A percentile compares a stretch with the other conserved stretches of the same genome.
phyloP scores from a whole-genome alignment of 2,888 invertebrate species.

The Orchesellides sinensis region DNA sequence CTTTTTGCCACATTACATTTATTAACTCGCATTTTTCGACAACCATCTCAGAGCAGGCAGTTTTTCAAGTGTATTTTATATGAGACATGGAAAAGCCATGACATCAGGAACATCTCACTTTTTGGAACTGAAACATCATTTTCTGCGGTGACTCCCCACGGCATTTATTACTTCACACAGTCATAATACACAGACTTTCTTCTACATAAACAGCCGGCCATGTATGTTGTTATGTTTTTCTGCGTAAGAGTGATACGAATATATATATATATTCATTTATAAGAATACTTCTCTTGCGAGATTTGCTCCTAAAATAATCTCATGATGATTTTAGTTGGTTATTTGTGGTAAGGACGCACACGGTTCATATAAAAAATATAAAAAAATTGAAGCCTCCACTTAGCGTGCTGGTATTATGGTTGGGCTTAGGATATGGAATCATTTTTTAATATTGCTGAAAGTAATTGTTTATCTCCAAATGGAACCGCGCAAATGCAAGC shows the following conservation, averaged over 20 bases:
- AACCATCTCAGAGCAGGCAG: slow-evolving; percentile 37
- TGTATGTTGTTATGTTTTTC: not conserved
- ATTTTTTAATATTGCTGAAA: too few species aligned
- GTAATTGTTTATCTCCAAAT: too few species aligned
- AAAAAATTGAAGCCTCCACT: not conserved
- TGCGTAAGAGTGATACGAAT: not conserved
- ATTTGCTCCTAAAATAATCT: slow-evolving; percentile 6
- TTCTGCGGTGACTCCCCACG: slow-evolving; percentile 66
- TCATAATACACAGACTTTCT: slow-evolving; percentile 21
- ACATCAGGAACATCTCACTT: slow-evolving; percentile 62
- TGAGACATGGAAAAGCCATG: slow-evolving; percentile 49
- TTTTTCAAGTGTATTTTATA: slow-evolving; percentile 33
- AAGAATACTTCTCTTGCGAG: not conserved
- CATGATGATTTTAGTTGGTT: not conserved
- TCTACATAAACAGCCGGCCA: not conserved
- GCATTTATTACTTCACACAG: slow-evolving; percentile 53
- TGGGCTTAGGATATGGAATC: too few species aligned
- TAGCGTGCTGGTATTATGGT: not conserved
- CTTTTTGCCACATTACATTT: slow-evolving; percentile 53
- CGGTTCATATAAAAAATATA: not conserved
- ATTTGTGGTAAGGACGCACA: not conserved
- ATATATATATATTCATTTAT: not conserved
- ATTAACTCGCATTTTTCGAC: slow-evolving; percentile 59
- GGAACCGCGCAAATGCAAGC: too few species aligned
- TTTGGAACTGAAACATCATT: slow-evolving; percentile 59